Percentiles rank a stretch among this genome's conserved stretches.
phyloP scores from a whole-genome alignment of 2,888 invertebrate species.

The Oxytorus armatus region DNA sequence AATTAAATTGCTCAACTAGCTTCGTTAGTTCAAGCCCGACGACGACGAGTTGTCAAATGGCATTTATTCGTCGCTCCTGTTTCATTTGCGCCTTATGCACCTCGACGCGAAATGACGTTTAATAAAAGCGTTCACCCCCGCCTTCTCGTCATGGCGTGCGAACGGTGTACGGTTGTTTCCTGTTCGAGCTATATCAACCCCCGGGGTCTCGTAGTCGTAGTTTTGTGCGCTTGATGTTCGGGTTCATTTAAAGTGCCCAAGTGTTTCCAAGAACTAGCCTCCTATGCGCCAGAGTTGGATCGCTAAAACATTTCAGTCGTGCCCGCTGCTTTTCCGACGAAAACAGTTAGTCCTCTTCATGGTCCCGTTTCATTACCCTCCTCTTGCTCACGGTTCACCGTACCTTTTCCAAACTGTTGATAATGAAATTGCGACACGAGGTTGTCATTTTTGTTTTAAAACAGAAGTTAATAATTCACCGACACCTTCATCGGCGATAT shows the following conservation, averaged over 20 bases:
- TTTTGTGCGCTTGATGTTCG: constrained; percentile 31
- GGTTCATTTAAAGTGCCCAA: constrained; percentile 34
- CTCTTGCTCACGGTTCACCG: constrained; percentile 7
- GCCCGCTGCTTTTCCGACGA: not conserved
- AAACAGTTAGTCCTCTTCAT: not conserved
- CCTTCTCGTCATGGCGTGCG: not conserved
- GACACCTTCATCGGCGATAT: not conserved
- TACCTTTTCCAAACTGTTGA: constrained; percentile 20
- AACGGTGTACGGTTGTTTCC: constrained; percentile 35
- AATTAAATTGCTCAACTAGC: constrained; percentile 50
- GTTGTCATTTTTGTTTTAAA: not conserved
- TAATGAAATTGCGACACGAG: constrained; percentile 4
- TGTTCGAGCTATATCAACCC: not conserved
- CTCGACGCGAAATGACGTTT: constrained; percentile 27
- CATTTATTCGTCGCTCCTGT: constrained; percentile 35
- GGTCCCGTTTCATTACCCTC: not conserved
- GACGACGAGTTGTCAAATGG: constrained; percentile 33
- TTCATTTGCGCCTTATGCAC: constrained; percentile 28
- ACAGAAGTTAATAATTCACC: not conserved
- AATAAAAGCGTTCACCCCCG: constrained; percentile 37
- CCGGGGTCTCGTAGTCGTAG: not conserved
- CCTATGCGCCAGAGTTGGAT: constrained; percentile 19
- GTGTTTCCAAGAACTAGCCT: constrained; percentile 27
- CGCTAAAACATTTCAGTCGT: constrained; percentile 29
- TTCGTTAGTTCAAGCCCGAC: constrained; percentile 51